Percentiles rank a stretch among this genome's conserved stretches.
These are phyloP conservation scores for Erinaceus europaeus DNA, from an alignment of 2,113 vertebrate genomes.

Conservation along the genomic window DNA sequence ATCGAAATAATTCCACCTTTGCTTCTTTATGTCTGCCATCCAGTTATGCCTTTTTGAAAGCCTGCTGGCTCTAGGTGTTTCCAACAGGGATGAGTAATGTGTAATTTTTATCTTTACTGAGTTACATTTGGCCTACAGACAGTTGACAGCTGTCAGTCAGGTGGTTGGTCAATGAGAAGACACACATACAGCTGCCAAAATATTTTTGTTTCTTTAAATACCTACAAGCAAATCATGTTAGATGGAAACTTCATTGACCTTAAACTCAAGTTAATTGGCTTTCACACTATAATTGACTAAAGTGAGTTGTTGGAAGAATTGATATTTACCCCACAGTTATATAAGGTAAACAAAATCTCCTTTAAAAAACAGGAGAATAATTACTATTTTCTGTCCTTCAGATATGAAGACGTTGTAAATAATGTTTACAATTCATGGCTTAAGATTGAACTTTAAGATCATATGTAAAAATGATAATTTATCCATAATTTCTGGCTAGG, in stretches of 20 bases:
- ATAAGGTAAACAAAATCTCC: background rate
- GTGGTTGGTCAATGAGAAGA: constrained; percentile 58
- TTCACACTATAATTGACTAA: constrained; percentile 3
- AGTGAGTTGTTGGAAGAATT: constrained; percentile 1
- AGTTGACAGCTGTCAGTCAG: constrained; percentile 73
- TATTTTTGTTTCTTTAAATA: constrained; percentile 70
- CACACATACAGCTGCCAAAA: constrained; percentile 52
- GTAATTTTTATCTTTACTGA: constrained; percentile 72
- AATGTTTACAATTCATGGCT: background rate
- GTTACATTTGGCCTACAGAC: constrained; percentile 59
- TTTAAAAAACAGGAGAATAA: background rate
- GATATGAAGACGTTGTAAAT: constrained; percentile 44
- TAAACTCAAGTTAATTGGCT: constrained; percentile 30
- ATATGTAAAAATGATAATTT: background rate
- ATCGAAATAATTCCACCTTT: background rate
- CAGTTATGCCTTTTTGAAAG: constrained; percentile 58
- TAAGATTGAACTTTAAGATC: constrained; percentile 39
- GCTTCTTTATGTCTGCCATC: constrained; percentile 27
- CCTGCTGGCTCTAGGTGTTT: constrained; percentile 66
- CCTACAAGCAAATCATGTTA: constrained; percentile 48
- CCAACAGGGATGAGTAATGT: constrained; percentile 71
- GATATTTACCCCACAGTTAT: background rate
- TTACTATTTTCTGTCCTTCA: constrained; percentile 47
- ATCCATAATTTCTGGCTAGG: constrained; percentile 52
- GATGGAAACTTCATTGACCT: background rate